Evolutionary conservation across 2,797 vertebrate species (phyloP).

Genomic region (Sternarchorhynchus goeldii): DNA sequence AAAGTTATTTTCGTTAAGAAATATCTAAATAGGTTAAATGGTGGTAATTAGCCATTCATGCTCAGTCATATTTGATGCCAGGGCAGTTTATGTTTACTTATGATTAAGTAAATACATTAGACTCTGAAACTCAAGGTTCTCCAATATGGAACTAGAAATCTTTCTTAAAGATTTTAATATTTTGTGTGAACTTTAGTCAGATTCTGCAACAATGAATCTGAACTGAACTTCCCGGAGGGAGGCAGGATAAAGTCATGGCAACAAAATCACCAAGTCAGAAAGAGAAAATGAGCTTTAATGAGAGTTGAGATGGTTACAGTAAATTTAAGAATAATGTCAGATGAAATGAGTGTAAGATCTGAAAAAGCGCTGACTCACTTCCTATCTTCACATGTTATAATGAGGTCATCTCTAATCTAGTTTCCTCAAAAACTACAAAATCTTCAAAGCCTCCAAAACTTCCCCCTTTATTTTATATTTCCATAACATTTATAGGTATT

Average conservation of each 20-base stretch:
- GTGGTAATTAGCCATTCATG: too few species aligned
- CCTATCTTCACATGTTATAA: constrained; percentile 29
- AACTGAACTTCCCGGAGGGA: not conserved
- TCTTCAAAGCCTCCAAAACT: not conserved
- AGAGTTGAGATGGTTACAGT: constrained; percentile 9
- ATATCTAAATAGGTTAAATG: too few species aligned
- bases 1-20: too few species aligned
- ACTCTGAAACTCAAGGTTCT: not conserved
- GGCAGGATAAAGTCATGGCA: not conserved
- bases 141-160: not conserved
- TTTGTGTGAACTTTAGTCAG: too few species aligned
- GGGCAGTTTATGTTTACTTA: not conserved
- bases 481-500: not conserved
- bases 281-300: constrained; percentile 16
- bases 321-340: constrained; percentile 28
- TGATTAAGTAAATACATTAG: not conserved
- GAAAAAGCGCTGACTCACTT: constrained; percentile 42
- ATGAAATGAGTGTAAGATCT: not conserved
- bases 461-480: not conserved
- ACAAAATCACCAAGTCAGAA: not conserved
- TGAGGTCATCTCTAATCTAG: not conserved
- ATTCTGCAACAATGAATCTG: too few species aligned
- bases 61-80: not conserved
- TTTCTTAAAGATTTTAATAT: too few species aligned
- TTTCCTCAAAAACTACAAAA: not conserved